Evolutionary conservation across 1,140 invertebrate species (phyloP), one percentile per base, ranked within the genome.

Genomic region (Zaprionus capensis): DNA sequence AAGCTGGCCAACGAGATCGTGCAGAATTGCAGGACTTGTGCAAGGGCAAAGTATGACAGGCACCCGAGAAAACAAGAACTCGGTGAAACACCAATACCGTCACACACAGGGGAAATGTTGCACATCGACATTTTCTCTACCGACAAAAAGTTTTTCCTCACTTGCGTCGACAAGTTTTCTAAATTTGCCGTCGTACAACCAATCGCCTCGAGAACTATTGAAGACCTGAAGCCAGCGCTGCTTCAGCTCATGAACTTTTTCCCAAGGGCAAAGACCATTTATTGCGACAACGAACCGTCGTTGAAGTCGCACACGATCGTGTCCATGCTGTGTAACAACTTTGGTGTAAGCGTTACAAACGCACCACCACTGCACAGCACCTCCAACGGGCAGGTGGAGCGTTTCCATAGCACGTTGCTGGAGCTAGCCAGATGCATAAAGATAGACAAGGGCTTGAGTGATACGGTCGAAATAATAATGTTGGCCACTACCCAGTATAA

Each of bases 211-310:
- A 22, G 61, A 31, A 64, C 20, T 15, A 65, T 65, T 24, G 31
- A 53, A 31, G 31, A 64, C 14, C 1, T 31, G 11, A 64, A 51
- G 49, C 2, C 31, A 24, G 14, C 62, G 11, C 2, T 65, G 5
- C 28, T 55, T 12, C 44, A 64, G 26, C 26, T 36, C 9, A 68
- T 68, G 55, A 68, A 68, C 22, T 46, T 68, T 5, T 68, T 49
- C 6, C 56, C 55, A 3, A 20, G 11, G 14, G 56, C 20, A 4
- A 69, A 26, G n/a, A 3, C 22, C 15, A 34, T 56, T 11, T 66
- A 66, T 11, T 66, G 63, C 12, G 51, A 56, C 34, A 66, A 56
- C 41, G 34, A 65, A 3, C 49, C 49, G 4, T 55, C 20, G 11
- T 36, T 59, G 24, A 59, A 59, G 6, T 59, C 41, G 20, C 17